Evolutionary conservation across 2,888 invertebrate species (phyloP).

Genomic region (Amphipoea oculea): DNA sequence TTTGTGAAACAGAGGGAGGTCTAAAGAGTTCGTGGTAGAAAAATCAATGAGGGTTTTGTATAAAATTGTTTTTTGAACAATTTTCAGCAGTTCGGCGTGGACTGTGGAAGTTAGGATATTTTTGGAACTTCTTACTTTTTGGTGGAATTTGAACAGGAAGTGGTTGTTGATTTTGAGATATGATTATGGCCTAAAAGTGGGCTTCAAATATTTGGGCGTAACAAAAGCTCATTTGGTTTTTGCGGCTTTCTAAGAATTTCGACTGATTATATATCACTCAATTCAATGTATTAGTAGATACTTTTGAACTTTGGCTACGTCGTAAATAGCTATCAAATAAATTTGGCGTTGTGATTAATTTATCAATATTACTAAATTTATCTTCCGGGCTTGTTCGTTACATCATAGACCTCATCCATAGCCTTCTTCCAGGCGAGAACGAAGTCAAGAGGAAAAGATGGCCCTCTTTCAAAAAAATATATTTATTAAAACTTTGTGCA

Average conservation of each 20-base stretch:
- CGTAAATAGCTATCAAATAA: too few species aligned
- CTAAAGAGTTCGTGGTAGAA: constrained; percentile 51
- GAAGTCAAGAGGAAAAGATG: too few species aligned
- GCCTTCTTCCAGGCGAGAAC: too few species aligned
- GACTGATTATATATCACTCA: background rate
- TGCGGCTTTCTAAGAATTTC: background rate
- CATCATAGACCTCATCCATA: too few species aligned
- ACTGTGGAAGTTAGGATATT: constrained; percentile 24
- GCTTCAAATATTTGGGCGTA: constrained; percentile 1
- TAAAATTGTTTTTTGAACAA: constrained; percentile 56
- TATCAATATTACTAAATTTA: too few species aligned
- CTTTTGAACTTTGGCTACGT: background rate
- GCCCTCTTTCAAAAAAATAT: too few species aligned
- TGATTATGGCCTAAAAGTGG: background rate
- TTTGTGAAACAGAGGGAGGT: constrained; percentile 58
- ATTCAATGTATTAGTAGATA: background rate
- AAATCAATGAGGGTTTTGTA: constrained; percentile 61
- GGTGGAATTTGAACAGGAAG: constrained; percentile 1
- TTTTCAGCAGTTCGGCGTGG: constrained; percentile 17
- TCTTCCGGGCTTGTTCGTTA: too few species aligned
- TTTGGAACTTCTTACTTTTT: constrained; percentile 29
- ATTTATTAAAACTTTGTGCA: too few species aligned
- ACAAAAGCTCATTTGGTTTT: background rate
- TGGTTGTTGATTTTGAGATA: constrained; percentile 7
- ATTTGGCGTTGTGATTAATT: too few species aligned